These are phyloP conservation scores for Schrankia costaestrigalis DNA, from an alignment of 2,888 invertebrate species.

Conservation along the genomic window DNA sequence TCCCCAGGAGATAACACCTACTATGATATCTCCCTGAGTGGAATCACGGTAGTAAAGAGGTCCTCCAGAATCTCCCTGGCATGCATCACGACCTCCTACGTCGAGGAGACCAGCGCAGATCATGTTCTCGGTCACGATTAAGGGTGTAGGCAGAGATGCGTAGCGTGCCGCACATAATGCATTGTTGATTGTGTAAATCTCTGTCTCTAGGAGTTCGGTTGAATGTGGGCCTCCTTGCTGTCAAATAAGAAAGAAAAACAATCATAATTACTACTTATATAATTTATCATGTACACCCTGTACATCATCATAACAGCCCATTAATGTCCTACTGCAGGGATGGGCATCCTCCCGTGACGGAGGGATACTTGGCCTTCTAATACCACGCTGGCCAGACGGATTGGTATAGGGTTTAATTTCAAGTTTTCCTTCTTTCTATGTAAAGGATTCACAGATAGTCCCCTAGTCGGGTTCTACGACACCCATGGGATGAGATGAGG, in stretches of 20 bases:
- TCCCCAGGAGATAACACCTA: conserved; percentile 73
- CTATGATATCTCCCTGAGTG: conserved; percentile 43
- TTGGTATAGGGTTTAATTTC: no score
- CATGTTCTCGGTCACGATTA: conserved; percentile 36
- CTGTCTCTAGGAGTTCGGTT: conserved; percentile 11
- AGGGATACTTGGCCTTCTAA: no score
- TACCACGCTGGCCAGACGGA: no score
- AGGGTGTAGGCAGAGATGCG: not conserved
- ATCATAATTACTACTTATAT: no score
- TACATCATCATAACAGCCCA: no score
- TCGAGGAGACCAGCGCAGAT: conserved; percentile 43
- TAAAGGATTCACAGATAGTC: no score
- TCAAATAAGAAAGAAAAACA: not conserved
- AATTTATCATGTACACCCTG: no score
- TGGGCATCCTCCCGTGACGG: no score
- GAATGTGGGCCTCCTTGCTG: conserved; percentile 18
- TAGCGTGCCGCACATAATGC: conserved; percentile 20
- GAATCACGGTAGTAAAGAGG: conserved; percentile 52
- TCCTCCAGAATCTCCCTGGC: conserved; percentile 55
- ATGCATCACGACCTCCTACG: conserved; percentile 38
- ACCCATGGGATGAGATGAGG: no score
- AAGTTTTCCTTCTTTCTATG: no score
- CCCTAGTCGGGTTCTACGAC: no score
- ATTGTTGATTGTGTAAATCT: conserved; percentile 11
- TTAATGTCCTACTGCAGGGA: no score